phyloP scores from a whole-genome alignment of 2,797 vertebrate species.

The Darevskia nairensis region DNA sequence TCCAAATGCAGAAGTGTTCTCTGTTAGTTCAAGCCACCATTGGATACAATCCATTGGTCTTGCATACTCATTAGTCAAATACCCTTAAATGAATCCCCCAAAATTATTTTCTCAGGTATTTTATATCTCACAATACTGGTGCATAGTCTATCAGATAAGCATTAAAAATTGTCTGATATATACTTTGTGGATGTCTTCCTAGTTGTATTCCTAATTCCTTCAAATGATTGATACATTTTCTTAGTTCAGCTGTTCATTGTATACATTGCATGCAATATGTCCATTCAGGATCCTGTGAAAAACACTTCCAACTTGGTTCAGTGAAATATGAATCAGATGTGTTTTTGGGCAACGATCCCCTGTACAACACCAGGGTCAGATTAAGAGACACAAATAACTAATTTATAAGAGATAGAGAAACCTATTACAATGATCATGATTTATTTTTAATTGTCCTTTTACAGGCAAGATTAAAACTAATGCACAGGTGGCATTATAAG shows the following conservation, averaged over 20 bases:
- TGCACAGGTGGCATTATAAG: too few species aligned
- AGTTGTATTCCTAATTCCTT: background rate
- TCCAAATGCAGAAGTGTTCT: background rate
- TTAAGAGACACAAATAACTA: background rate
- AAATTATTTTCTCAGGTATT: background rate
- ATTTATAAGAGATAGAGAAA: background rate
- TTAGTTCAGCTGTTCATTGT: constrained; percentile 2
- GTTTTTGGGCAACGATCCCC: constrained; percentile 1
- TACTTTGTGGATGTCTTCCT: background rate
- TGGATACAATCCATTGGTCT: background rate
- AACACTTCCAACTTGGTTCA: background rate
- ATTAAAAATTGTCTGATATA: background rate
- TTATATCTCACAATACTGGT: background rate
- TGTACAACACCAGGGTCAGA: background rate
- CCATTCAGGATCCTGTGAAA: background rate
- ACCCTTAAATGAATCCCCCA: background rate
- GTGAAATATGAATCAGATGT: background rate
- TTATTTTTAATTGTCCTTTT: background rate
- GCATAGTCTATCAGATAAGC: background rate
- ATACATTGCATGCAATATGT: background rate
- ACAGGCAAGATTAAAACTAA: background rate
- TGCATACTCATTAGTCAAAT: background rate
- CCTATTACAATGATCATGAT: background rate
- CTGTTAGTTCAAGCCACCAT: background rate
- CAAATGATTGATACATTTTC: background rate